Base-by-base conservation (phyloP, 2,797 vertebrate genomes). In the Myotis myotis region DNA sequence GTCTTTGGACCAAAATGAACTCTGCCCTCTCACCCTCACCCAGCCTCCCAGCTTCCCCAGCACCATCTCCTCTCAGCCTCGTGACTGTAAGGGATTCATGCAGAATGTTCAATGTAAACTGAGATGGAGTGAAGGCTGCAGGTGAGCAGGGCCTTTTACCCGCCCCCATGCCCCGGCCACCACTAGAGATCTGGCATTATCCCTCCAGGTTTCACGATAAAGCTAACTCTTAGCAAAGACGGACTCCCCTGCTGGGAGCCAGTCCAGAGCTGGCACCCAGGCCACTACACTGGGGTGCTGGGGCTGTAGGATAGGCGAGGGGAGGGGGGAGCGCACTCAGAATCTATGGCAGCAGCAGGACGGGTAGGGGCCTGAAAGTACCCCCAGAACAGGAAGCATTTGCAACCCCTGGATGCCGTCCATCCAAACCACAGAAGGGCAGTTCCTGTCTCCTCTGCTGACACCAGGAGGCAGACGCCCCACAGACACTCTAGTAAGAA, bases 261-360 rank as follows among this genome's bases (percentile, higher is more conserved):
- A 6, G 10, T 11, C n/a, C 9, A 1, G 0, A 11, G 13, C 47
- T 6, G 13, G 38, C 12, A 16, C 19, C 10, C 6, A 3, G 9
- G 2, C 28, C 12, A 5, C 12, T 3, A 0, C 4, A 0, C 15
- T 3, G 11, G 38, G 1, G 2, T 7, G 28, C 0, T 16, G 15
- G 6, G 19, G 13, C 5, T 8, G 3, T 16, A 16, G 17, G 44
- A 57, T 22, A 19, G 17, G 44, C 22, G 9, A 7, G 8, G 51
- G 13, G 12, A 20, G 38, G 44, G n/a, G 22, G 49, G 8, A 38
- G 30, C 5, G 9, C 1, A 1, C 2, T 16, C 16, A 28, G 51
- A 30, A 51, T 28, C 13, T 8, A 2, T 0, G 38, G 36, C 23
- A 38, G 9, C 22, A 9, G 53, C 2, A 53, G 30, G 25, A 66